These are phyloP conservation scores for Pogoniulus pusillus DNA, from an alignment of 2,797 vertebrate species.

Conservation along the genomic window DNA sequence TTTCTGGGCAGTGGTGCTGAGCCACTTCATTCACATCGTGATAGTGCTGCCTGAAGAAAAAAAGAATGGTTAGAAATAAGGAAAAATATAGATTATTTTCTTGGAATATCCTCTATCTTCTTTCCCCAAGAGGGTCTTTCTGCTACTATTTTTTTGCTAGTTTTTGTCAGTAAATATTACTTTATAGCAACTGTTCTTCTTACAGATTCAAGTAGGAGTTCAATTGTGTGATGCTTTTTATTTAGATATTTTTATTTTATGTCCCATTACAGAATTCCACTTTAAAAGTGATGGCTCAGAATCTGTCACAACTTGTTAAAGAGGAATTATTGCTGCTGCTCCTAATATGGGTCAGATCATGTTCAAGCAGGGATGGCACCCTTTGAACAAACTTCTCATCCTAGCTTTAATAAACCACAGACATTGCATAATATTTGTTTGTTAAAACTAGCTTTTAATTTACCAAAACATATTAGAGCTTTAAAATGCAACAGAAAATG, in stretches of 20 bases:
- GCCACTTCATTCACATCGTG: not conserved
- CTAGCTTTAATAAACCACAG: not conserved
- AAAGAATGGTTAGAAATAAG: not conserved
- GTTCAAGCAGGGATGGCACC: conserved; percentile 57
- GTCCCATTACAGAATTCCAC: not conserved
- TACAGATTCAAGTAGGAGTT: not conserved
- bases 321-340: not conserved
- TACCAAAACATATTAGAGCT: not conserved
- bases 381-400: conserved; percentile 22
- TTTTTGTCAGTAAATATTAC: not conserved
- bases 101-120: not conserved
- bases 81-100: not conserved
- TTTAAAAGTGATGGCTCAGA: not conserved
- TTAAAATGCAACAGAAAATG: not conserved
- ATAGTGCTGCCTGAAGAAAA: not conserved
- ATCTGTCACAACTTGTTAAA: not conserved
- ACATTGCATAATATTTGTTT: conserved; percentile 11
- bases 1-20: not conserved
- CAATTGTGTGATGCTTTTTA: not conserved
- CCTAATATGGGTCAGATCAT: conserved; percentile 38
- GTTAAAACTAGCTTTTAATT: conserved; percentile 51
- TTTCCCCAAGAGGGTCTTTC: not conserved
- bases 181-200: not conserved
- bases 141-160: not conserved
- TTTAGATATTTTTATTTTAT: not conserved